These are phyloP conservation scores for Calidris pugnax DNA, from an alignment of 2,113 vertebrate species.

Conservation along the genomic window DNA sequence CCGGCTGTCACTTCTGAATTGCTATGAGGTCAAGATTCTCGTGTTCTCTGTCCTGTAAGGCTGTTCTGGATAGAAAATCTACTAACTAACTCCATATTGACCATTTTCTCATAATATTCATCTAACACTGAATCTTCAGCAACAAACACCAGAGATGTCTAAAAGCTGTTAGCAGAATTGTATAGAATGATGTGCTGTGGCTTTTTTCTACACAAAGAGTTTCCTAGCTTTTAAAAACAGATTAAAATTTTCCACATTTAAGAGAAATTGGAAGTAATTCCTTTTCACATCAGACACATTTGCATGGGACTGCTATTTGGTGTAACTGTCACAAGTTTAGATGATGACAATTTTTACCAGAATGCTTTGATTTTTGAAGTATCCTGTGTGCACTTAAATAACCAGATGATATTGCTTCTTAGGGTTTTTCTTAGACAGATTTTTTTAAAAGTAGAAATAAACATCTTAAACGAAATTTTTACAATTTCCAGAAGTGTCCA, in stretches of 20 bases:
- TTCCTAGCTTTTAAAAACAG: not conserved
- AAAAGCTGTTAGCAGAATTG: not conserved
- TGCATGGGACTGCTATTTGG: not conserved
- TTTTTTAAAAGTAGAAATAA: not conserved
- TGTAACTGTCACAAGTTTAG: not conserved
- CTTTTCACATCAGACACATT: not conserved
- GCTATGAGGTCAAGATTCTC: conserved; percentile 45
- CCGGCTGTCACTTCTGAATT: conserved; percentile 42
- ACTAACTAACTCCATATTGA: not conserved
- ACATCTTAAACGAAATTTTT: not conserved
- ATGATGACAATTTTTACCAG: not conserved
- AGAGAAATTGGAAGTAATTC: not conserved
- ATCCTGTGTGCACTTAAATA: not conserved
- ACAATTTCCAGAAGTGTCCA: not conserved
- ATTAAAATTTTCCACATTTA: not conserved
- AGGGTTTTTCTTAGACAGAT: not conserved
- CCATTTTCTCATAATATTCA: not conserved
- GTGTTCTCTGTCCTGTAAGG: conserved; percentile 23
- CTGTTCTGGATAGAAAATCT: conserved; percentile 2
- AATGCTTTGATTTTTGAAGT: not conserved
- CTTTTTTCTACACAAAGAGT: not conserved
- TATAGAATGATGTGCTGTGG: not conserved
- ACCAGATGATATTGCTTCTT: not conserved
- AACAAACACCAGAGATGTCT: not conserved
- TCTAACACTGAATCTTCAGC: not conserved